These are phyloP conservation scores for Drosophila tripunctata DNA, from an alignment of 2,888 invertebrate genomes.

Conservation along the genomic window DNA sequence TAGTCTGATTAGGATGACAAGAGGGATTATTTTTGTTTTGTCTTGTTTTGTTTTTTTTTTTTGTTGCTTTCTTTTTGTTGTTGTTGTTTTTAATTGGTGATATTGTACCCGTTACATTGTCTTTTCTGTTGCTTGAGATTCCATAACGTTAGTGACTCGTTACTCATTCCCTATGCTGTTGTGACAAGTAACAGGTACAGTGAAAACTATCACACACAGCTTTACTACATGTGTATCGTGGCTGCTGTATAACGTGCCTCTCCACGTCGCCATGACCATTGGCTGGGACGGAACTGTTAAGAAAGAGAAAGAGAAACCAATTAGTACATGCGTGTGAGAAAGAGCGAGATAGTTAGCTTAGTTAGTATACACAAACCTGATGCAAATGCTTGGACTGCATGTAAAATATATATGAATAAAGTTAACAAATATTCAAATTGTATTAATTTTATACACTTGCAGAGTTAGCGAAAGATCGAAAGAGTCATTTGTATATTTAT, in stretches of 20 bases:
- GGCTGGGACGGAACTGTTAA: conserved; percentile 95
- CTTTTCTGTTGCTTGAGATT: conserved; percentile 6
- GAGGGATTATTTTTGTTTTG: background rate
- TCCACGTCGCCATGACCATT: conserved; percentile 95
- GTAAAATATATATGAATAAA: conserved; percentile 51
- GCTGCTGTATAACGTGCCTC: conserved; percentile 97
- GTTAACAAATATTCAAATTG: background rate
- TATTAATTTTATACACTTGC: too few relatives aligned
- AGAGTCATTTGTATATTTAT: background rate
- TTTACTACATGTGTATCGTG: conserved; percentile 94
- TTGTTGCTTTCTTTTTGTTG: background rate
- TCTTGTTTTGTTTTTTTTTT: too few relatives aligned
- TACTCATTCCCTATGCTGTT: conserved; percentile 1
- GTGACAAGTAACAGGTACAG: conserved; percentile 33
- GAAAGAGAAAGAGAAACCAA: conserved; percentile 5
- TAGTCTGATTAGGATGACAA: conserved; percentile 1
- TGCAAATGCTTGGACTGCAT: conserved; percentile 84
- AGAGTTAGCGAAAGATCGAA: background rate
- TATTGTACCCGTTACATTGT: conserved; percentile 18
- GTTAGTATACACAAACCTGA: conserved; percentile 81
- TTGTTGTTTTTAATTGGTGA: background rate
- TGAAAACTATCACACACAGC: conserved; percentile 13
- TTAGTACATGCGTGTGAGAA: background rate
- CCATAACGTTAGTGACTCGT: conserved; percentile 8
- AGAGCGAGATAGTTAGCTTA: background rate